A percentile compares a stretch with the other conserved stretches of the same genome.
Evolutionary conservation across 2,888 invertebrate genomes (phyloP).

Genomic region (Sminthurinus aureus): DNA sequence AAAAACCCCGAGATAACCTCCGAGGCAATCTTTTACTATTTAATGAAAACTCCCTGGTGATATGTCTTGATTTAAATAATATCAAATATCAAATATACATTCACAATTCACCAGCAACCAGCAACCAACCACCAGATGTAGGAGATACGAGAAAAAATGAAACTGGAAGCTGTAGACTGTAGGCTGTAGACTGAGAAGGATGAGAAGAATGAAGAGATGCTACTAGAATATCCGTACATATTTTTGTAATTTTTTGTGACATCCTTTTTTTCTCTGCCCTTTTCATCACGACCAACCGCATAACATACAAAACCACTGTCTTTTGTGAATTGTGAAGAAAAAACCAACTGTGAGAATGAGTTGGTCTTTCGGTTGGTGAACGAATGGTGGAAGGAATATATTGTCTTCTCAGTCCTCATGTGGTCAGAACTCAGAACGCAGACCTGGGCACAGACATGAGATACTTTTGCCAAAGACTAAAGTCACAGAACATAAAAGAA

Average conservation of each 20-base stretch:
- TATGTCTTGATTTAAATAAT: too few relatives aligned
- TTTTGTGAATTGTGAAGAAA: neutral
- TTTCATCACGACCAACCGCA: neutral
- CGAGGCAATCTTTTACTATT: too few relatives aligned
- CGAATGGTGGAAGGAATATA: neutral
- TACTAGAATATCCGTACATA: neutral
- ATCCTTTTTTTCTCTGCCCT: neutral
- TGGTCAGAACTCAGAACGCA: too few relatives aligned
- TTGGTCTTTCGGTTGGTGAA: neutral
- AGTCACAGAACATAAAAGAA: too few relatives aligned
- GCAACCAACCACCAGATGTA: neutral
- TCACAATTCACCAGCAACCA: neutral
- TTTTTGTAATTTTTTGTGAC: neutral
- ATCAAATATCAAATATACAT: neutral
- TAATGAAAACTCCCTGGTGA: too few relatives aligned
- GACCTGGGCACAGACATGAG: neutral
- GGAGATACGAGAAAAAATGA: neutral
- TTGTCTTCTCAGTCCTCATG: neutral
- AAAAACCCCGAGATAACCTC: too few relatives aligned
- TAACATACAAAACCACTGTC: neutral
- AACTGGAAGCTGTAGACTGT: neutral
- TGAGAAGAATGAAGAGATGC: neutral
- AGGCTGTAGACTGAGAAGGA: neutral
- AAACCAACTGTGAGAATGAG: slow-evolving; percentile 1
- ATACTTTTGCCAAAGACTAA: neutral